phyloP scores from a whole-genome alignment of 2,113 vertebrate species.

The Gracilinanus agilis region DNA sequence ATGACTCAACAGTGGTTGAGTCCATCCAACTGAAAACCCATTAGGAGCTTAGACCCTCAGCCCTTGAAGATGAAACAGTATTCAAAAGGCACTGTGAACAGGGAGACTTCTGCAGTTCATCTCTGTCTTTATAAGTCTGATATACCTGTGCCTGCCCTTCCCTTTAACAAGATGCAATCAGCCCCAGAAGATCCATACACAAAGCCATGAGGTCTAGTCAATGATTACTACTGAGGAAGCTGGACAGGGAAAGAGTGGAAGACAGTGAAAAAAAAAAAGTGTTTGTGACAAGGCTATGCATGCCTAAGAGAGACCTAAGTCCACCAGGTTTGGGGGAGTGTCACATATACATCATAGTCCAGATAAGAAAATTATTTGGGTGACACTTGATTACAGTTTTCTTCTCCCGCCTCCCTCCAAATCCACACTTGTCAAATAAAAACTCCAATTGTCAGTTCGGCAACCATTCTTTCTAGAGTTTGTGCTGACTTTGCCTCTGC shows the following conservation, averaged over 20 bases:
- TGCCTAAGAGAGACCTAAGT: background rate
- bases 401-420: conserved; percentile 47
- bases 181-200: background rate
- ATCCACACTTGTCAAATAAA: conserved; percentile 70
- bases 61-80: background rate
- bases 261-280: background rate
- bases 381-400: conserved; percentile 70
- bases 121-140: background rate
- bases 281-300: fast-evolving
- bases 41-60: background rate
- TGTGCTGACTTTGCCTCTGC: conserved; percentile 69
- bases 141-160: background rate
- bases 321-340: background rate
- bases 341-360: conserved; percentile 48
- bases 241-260: background rate
- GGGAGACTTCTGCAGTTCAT: background rate
- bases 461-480: conserved; percentile 49
- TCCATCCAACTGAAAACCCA: background rate
- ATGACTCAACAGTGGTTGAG: background rate
- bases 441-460: conserved; percentile 59
- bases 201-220: background rate
- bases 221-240: background rate
- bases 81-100: background rate
- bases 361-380: conserved; percentile 57
- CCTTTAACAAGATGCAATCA: background rate